These are phyloP conservation scores for Hecatera dysodea DNA, from an alignment of 2,888 invertebrate species.

Conservation along the genomic window DNA sequence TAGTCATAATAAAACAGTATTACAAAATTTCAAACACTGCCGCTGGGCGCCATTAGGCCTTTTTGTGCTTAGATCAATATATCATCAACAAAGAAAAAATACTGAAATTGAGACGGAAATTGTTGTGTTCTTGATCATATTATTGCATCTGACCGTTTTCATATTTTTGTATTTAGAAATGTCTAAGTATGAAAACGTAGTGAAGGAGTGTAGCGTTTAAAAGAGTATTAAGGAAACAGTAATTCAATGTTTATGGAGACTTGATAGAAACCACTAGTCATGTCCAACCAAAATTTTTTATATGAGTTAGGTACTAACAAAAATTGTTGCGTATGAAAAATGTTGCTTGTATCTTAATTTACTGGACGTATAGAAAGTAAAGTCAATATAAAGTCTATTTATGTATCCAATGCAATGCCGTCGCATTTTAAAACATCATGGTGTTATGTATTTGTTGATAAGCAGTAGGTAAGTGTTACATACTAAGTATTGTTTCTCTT, in stretches of 20 bases:
- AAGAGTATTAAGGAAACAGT: background rate
- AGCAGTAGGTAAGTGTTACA: background rate
- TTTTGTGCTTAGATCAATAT: slow-evolving; percentile 14
- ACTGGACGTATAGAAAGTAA: too few relatives aligned
- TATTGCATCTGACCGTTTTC: background rate
- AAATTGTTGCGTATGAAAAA: too few relatives aligned
- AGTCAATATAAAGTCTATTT: too few relatives aligned
- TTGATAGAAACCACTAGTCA: background rate
- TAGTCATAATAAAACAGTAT: slow-evolving; percentile 6
- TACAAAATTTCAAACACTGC: background rate
- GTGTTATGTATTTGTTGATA: too few relatives aligned
- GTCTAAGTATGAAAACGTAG: background rate
- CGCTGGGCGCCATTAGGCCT: slow-evolving; percentile 15
- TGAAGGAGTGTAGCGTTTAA: background rate
- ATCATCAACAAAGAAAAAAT: slow-evolving; percentile 20
- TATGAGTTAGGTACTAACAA: background rate
- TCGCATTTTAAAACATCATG: background rate
- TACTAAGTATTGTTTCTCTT: background rate
- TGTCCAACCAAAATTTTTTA: background rate
- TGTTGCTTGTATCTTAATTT: too few relatives aligned
- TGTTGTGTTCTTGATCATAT: background rate
- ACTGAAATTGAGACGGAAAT: background rate
- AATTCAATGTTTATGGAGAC: background rate
- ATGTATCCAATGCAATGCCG: background rate
- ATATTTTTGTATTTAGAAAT: background rate